Base-by-base conservation (phyloP, 2,888 invertebrate genomes). In the Tridacna gigas region DNA sequence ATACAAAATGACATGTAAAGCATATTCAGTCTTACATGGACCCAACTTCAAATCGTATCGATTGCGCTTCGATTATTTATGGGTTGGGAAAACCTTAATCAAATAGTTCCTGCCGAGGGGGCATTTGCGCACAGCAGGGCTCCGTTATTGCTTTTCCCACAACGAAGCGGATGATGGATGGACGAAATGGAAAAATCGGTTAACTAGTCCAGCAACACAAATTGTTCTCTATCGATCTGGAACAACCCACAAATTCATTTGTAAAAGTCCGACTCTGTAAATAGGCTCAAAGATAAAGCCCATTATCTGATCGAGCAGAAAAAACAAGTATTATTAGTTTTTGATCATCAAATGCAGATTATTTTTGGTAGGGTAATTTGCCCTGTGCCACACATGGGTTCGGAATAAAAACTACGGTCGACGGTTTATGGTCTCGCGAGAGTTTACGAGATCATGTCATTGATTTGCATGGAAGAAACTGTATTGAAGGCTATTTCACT, bases 311-410 rank as follows among this genome's bases (percentile, higher is more conserved):
- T 56, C 56, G 5, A 56, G 18, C 2, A 56, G 56, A 56, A 56
- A 37, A 37, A 56, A 20, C 56, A 61, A 74, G 9, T 65, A 65
- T 63, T 75, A 45, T 75, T 37, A 75, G 75, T 74, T 56, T 74
- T 74, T 61, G 60, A 74, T 74, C 61, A 74, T 74, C 65, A 75
- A 75, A 75, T 75, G 61, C 56, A 75, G 63, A 75, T 75, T 75
- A 75, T 65, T 9, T 63, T 71, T 37, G 51, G 63, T 37, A 37
- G 51, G 51, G 25, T 51, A 71, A 71, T 71, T 71, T 22, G 18
- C 71, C 51, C 71, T 51, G 71, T 51, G 48, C 51, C 48, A 71
- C 71, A 25, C n/a, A 71, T n/a, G 26, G 63, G 63, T n/a, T 63
- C 25, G 56, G 56, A 3, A 20, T 20, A 56, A 37, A 37, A 56